Base-by-base conservation (phyloP, 2,113 vertebrate genomes). In the Clarias batrachus region DNA sequence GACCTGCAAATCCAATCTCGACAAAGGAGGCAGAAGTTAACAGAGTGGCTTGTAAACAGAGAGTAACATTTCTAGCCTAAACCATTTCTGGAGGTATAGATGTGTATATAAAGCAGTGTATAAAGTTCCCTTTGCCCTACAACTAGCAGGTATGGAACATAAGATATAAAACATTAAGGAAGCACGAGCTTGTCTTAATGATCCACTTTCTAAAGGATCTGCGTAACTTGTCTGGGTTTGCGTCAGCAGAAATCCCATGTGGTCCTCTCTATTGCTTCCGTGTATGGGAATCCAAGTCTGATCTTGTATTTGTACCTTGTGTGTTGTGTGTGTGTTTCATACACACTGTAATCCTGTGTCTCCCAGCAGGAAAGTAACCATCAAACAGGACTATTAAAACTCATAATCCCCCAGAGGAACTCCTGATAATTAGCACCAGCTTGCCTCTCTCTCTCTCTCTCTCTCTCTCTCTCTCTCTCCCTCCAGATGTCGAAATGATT, bases 381-480 rank as follows among this genome's bases (percentile, higher is more conserved):
- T 88, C 81, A 89, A 85, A 85, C 63, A 80, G 70, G 14, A 57
- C 87, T 85, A 90, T 88, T 90, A 85, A 88, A 88, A 81, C 78
- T 84, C 60, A 62, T 79, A 84, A 81, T 84, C 77, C 87, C 65
- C 74, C 79, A 87, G 82, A 79, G 87, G 60, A 81, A 82, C 70
- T 82, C 65, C 59, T 81, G 82, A 88, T 88, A 87, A 90, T 88
- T 87, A 88, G 83, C 48, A 83, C 85, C 81, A 89, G 88, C 80
- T 78, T 66, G 25, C 30, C 80, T 62, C 11, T 19, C 54, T 30
- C 56, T 21, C 77, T 78, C 41, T 33, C 63, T 65, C 60, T 82
- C 62, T 81, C 76, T 86, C 62, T 80, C 52, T 85, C 11, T 56
- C 62, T 85, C 9, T 79, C 4, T 56, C 62, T 68, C 30, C 19